phyloP scores from a whole-genome alignment of 2,888 invertebrate genomes.

The Heteromyza rotundicornis region DNA sequence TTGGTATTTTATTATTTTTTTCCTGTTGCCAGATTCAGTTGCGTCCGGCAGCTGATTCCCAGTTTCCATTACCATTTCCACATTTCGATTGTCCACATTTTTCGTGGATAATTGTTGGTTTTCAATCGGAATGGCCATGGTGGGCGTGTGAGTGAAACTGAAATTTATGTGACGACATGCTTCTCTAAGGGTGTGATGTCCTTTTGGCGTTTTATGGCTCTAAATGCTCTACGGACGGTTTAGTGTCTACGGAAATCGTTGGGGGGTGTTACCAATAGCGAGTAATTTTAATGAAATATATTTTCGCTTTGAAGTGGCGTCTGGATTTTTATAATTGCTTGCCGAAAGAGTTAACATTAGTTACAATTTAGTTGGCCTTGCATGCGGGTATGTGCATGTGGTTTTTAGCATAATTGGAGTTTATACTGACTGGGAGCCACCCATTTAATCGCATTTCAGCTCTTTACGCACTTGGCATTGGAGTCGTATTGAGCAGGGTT shows the following conservation, averaged over 20 bases:
- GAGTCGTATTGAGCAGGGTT: too few relatives aligned
- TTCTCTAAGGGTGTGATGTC: conserved; percentile 42
- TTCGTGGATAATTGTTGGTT: conserved; percentile 58
- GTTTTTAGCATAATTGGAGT: too few relatives aligned
- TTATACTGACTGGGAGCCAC: too few relatives aligned
- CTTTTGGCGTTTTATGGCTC: conserved; percentile 3
- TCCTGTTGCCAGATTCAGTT: conserved; percentile 8
- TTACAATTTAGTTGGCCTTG: too few relatives aligned
- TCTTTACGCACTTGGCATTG: too few relatives aligned
- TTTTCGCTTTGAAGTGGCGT: conserved; percentile 18
- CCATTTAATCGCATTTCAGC: too few relatives aligned
- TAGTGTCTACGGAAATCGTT: background rate
- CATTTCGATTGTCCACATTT: conserved; percentile 56
- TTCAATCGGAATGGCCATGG: conserved; percentile 44
- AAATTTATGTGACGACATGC: conserved; percentile 44
- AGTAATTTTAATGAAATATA: conserved; percentile 39
- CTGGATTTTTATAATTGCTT: background rate
- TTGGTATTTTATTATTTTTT: background rate
- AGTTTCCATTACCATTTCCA: conserved; percentile 45
- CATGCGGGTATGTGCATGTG: too few relatives aligned
- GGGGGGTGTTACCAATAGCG: conserved; percentile 37
- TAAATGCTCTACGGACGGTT: background rate
- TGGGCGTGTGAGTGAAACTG: conserved; percentile 40
- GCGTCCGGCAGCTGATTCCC: conserved; percentile 45
- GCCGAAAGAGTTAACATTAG: too few relatives aligned